Evolutionary conservation across 2,113 vertebrate genomes (phyloP).

Genomic region (Peromyscus californicus): DNA sequence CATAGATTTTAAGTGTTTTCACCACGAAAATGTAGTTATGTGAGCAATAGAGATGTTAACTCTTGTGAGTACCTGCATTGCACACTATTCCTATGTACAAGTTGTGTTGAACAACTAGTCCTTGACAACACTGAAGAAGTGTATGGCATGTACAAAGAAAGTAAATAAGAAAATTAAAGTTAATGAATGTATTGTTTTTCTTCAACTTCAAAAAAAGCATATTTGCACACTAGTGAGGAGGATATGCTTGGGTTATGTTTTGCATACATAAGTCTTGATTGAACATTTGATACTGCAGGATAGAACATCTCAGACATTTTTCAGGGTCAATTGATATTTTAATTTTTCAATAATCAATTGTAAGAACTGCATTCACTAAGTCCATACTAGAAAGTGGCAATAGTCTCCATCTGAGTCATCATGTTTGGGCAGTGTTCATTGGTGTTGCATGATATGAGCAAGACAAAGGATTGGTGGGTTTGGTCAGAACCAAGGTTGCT

Average conservation of each 20-base stretch:
- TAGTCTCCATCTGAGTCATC: neutral
- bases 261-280: neutral
- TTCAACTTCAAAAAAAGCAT: neutral
- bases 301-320: neutral
- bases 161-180: conserved; percentile 23
- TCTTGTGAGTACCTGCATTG: neutral
- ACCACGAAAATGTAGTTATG: neutral
- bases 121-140: neutral
- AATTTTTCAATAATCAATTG: neutral
- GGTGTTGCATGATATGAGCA: neutral
- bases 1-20: neutral
- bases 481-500: neutral
- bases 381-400: neutral
- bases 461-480: neutral
- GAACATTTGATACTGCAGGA: neutral
- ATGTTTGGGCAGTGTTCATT: neutral
- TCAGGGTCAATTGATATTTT: no score
- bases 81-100: neutral
- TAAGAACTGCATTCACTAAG: neutral
- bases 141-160: neutral
- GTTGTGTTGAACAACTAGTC: neutral
- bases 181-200: neutral
- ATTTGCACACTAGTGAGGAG: neutral
- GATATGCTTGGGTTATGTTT: neutral
- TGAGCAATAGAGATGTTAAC: neutral